Evolutionary conservation across 2,113 vertebrate genomes (phyloP), one percentile per base, ranked within the genome.

Genomic region (Chrysochloris asiatica): DNA sequence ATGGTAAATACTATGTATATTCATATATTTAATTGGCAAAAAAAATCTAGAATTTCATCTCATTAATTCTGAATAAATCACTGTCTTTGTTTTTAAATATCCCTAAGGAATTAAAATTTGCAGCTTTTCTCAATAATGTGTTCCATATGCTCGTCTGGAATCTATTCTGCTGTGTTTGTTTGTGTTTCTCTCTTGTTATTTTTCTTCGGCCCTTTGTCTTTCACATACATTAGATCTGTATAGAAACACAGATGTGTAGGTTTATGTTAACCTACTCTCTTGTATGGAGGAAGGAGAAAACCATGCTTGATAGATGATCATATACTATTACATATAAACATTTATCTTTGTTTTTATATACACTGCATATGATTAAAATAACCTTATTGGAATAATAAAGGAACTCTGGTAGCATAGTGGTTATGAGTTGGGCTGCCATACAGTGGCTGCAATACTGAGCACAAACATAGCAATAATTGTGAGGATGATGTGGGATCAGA

Each of bases 1-100:
- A 99, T 98, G 99, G 99, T 99, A 98, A 97, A 67, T 94, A 87
- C 90, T 88, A 52, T 65, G n/a, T n/a, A 2, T 90, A 78, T 71
- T 95, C 41, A 59, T 67, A 6, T 43, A 45, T 90, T 92, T 79
- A 80, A 14, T 71, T 91, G 43, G 33, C 7, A 82, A 93, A 79
- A 77, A 22, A 22, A 7, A 4, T 83, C 82, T 26, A 59, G 41
- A 83, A 43, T 78, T 67, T 48, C 33, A 95, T 72, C 26, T 90
- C 78, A 82, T 36, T 86, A 81, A 76, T 82, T 82, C 30, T 87
- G 54, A 86, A n/a, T 41, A 67, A 91, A 61, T 87, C 36, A 38
- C 19, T 56, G 0, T 78, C 84, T 92, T 52, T 94, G 30, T 92
- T 94, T 82, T 88, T 82, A 89, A 79, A 26, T 79, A 78, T 86